Percentiles rank a stretch among this genome's conserved stretches.
These are phyloP conservation scores for Trematomus bernacchii DNA, from an alignment of 2,797 vertebrate species.

Conservation along the genomic window DNA sequence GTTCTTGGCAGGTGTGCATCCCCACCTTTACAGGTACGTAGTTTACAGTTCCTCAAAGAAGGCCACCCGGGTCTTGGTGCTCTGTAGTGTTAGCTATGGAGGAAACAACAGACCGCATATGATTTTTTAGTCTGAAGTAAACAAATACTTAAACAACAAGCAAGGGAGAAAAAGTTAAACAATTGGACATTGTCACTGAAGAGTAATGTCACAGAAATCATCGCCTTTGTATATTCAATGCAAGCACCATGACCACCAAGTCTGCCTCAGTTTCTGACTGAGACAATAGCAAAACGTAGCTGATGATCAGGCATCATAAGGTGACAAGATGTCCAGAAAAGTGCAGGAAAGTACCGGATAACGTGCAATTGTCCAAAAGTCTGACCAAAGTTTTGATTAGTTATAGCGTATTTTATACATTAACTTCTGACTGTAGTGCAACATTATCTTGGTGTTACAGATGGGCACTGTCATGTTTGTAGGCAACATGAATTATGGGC, in stretches of 20 bases:
- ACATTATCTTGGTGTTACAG: too few species aligned
- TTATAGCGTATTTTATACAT: too few species aligned
- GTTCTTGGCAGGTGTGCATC: constrained; percentile 23
- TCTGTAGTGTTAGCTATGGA: constrained; percentile 95
- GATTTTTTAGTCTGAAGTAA: constrained; percentile 24
- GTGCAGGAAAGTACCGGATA: too few species aligned
- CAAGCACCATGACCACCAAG: background rate
- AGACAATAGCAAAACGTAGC: background rate
- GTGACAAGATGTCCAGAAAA: too few species aligned
- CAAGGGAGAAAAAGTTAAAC: constrained; percentile 14
- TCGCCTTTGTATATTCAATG: background rate
- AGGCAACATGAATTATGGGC: too few species aligned
- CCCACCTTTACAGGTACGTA: background rate
- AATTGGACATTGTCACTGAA: constrained; percentile 12
- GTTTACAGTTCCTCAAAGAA: constrained; percentile 96
- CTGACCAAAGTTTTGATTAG: too few species aligned
- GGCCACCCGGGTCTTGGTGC: constrained; percentile 95
- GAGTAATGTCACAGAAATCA: constrained; percentile 6
- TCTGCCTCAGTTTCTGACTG: constrained; percentile 5
- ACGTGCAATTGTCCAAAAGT: too few species aligned
- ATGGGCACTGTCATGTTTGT: too few species aligned
- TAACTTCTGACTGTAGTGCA: too few species aligned
- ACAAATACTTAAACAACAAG: constrained; percentile 8
- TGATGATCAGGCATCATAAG: background rate
- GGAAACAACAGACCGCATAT: constrained; percentile 61